Base-by-base conservation (phyloP, 2,888 invertebrate genomes). In the Tridacna gigas region DNA sequence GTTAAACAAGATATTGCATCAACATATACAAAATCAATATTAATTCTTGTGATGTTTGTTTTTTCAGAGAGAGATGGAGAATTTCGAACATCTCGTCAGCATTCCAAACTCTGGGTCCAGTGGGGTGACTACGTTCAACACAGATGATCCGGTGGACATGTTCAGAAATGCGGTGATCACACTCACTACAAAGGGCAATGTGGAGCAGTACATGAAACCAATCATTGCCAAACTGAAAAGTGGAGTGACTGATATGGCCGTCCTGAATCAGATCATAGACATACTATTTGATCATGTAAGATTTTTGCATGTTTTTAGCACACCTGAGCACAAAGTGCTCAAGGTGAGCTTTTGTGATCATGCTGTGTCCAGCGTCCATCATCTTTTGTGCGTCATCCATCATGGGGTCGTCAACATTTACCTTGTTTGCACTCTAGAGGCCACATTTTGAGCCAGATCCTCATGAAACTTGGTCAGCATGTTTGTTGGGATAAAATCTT, bases 181-280 rank as follows among this genome's bases (percentile, higher is more conserved):
- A n/a, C 78, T 87, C 71, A 87, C 84, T 3, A 87, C 87, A 0
- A 84, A 87, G 61, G 87, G 87, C 61, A 87, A 87, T 56, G 87
- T 87, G 25, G 87, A 87, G 77, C 84, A 87, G 60, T 87, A 87
- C 51, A 87, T 87, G 51, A 80, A 74, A 48, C 87, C 87, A 0
- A 87, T 87, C 51, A 77, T 82, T 20, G 74, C 73, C 37, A 80
- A 76, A 51, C 74, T 87, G 79, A 84, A 83, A 74, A 80, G 80
- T 66, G 84, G 84, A 37, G 65, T 84, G 48, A 82, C 67, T 13
- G 87, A 87, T 51, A 83, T 82, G 82, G 82, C 82, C 18, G 66
- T 84, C 48, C 82, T 87, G 25, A 80, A 87, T 74, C 77, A 81
- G 48, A 80, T 87, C 56, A 84, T 87, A 47, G 84, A 87, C 61